Base-by-base conservation (phyloP, 2,888 invertebrate species). In the Plemyria rubiginata region DNA sequence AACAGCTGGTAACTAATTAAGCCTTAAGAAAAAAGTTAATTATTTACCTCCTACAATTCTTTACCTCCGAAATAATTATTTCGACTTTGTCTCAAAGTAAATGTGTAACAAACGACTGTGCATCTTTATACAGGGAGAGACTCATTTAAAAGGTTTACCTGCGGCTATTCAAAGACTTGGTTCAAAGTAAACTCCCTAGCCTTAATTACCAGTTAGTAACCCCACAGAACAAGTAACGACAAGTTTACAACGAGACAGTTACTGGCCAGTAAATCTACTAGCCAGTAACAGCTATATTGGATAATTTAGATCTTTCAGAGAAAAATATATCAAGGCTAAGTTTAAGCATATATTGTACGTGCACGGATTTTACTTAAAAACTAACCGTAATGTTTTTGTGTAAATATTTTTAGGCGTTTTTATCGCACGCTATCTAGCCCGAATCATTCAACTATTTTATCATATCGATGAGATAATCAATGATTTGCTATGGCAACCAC, bases 181-280 rank as follows among this genome's bases (percentile, higher is more conserved):
- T 62, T 72, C 68, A 65, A 74, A 75, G 79, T 79, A 74, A 69
- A 80, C 77, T 73, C 70, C 50, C 68, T 59, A 68, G 50, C 82
- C 78, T 74, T 80, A 79, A 82, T 83, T 81, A 82, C n/a, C 75
- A 72, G 78, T 75, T 68, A 66, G 60, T 55, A 62, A 70, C 67
- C 67, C 69, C 65, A 53, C 36, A 53, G 36, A 55, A 46, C 36
- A 48, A 52, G 50, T 46, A 49, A 38, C 40, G 36, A 45, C 45
- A 32, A 38, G 40, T 41, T 41, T 41, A 16, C 16, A 16, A 9
- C 15, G 43, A 43, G 43, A 11, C 16, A 45, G 45, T 45, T 45
- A 45, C 45, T 16, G 13, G 16, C 8, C 8, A 45, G 45, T 16
- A 1, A 4, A 13, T 41, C 13, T 41, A 1, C 43, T 43, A 13